These are phyloP conservation scores for Enteromius radiatus DNA, from an alignment of 2,797 vertebrate species.

Conservation along the genomic window DNA sequence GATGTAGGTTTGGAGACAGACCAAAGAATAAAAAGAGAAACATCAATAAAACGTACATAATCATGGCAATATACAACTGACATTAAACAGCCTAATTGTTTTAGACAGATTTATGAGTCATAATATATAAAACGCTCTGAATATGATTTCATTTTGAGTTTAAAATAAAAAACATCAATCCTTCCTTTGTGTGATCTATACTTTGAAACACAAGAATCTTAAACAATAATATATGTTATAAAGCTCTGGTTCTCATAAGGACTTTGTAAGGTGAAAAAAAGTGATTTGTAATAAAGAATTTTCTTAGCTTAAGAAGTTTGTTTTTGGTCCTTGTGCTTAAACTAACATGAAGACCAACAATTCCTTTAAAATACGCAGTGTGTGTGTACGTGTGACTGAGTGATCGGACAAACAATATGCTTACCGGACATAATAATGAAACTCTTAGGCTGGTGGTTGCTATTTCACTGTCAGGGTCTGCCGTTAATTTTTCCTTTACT, in stretches of 20 bases:
- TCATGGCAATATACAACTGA: slow-evolving; percentile 13
- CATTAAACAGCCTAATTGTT: slow-evolving; percentile 32
- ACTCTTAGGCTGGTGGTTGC: slow-evolving; percentile 89
- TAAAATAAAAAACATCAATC: slow-evolving; percentile 22
- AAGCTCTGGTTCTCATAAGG: slow-evolving; percentile 6
- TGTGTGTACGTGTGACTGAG: slow-evolving; percentile 11
- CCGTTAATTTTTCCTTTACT: slow-evolving; percentile 91
- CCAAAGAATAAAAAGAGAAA: slow-evolving; percentile 36
- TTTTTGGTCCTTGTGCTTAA: not conserved
- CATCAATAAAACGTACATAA: slow-evolving; percentile 17
- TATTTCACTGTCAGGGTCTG: slow-evolving; percentile 91
- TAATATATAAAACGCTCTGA: not conserved
- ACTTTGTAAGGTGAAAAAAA: slow-evolving; percentile 12
- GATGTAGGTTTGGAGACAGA: slow-evolving; percentile 9
- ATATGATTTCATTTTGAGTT: slow-evolving; percentile 6
- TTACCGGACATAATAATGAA: slow-evolving; percentile 89
- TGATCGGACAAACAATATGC: slow-evolving; percentile 52
- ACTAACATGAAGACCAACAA: not conserved
- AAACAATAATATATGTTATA: slow-evolving; percentile 28
- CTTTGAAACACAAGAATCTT: slow-evolving; percentile 34
- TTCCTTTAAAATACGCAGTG: not conserved
- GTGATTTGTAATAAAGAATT: not conserved
- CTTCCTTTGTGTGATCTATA: slow-evolving; percentile 18
- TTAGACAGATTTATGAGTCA: slow-evolving; percentile 29
- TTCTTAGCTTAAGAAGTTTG: slow-evolving; percentile 3